Evolutionary conservation across 2,888 invertebrate species (phyloP).

Genomic region (Agrenia bidenticulata): DNA sequence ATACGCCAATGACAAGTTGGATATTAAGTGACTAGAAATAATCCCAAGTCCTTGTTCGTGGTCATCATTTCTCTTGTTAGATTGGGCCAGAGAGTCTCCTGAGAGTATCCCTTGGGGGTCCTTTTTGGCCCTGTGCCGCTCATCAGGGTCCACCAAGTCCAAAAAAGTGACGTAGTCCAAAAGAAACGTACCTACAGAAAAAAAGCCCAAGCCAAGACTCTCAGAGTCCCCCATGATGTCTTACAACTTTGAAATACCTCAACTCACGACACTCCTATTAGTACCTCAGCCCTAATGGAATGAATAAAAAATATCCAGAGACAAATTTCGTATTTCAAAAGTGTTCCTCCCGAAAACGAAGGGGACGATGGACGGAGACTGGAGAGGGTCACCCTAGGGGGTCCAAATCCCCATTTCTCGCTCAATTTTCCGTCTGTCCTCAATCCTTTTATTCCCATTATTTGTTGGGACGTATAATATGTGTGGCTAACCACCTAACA

Average conservation of each 20-base stretch:
- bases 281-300: too few relatives aligned
- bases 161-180: background rate
- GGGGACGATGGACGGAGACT: conserved; percentile 12
- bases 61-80: conserved; percentile 1
- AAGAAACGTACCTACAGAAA: conserved; percentile 10
- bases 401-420: conserved; percentile 29
- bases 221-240: too few relatives aligned
- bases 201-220: too few relatives aligned
- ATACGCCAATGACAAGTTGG: too few relatives aligned
- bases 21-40: too few relatives aligned
- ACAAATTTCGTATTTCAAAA: conserved; percentile 6
- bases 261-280: conserved; percentile 1
- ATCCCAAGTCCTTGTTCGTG: background rate
- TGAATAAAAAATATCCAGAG: too few relatives aligned
- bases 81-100: conserved; percentile 5
- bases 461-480: conserved; percentile 12
- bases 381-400: conserved; percentile 6
- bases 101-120: conserved; percentile 5
- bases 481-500: background rate
- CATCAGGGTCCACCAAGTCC: conserved; percentile 12
- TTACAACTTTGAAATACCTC: background rate
- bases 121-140: conserved; percentile 19
- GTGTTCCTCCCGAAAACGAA: background rate
- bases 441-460: conserved; percentile 34
- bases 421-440: conserved; percentile 39